A percentile compares a stretch with the other conserved stretches of the same genome.
Conservation (phyloP, 2,888 invertebrate species). For the Arctia plantaginis region DNA sequence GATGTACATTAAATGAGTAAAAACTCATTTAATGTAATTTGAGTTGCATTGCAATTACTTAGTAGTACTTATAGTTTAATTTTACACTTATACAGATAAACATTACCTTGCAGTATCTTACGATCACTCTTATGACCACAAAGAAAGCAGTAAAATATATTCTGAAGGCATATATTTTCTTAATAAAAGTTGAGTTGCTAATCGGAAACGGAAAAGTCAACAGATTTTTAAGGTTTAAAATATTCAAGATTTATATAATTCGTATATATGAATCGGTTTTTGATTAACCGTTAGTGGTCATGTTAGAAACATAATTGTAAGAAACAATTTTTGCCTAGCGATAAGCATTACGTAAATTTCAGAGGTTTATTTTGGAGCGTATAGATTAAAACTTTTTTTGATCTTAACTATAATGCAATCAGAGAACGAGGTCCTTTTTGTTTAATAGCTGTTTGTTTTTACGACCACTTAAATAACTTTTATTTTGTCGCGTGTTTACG, state of each 20-base stretch:
- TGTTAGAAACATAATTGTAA: not conserved
- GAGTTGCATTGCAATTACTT: too few relatives aligned
- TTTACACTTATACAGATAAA: not conserved
- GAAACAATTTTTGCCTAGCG: not conserved
- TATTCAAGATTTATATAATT: too few relatives aligned
- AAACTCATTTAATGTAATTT: too few relatives aligned
- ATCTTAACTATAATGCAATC: constrained; percentile 5
- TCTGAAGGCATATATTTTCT: too few relatives aligned
- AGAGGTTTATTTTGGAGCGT: not conserved
- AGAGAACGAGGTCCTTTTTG: not conserved
- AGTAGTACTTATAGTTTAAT: too few relatives aligned
- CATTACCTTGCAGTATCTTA: not conserved
- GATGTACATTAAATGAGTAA: too few relatives aligned
- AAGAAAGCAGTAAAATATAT: not conserved
- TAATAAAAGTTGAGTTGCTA: too few relatives aligned
- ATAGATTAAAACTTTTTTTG: not conserved
- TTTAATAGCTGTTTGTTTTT: constrained; percentile 34
- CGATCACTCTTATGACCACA: not conserved
- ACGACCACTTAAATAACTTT: constrained; percentile 37
- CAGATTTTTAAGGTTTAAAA: not conserved
- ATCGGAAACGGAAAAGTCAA: too few relatives aligned
- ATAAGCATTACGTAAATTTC: not conserved
- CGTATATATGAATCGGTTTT: not conserved
- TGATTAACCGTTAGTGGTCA: not conserved
- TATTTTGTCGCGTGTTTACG: constrained; percentile 37